Conservation (phyloP, 1,140 invertebrate genomes). For the Antheraea mylitta region DNA sequence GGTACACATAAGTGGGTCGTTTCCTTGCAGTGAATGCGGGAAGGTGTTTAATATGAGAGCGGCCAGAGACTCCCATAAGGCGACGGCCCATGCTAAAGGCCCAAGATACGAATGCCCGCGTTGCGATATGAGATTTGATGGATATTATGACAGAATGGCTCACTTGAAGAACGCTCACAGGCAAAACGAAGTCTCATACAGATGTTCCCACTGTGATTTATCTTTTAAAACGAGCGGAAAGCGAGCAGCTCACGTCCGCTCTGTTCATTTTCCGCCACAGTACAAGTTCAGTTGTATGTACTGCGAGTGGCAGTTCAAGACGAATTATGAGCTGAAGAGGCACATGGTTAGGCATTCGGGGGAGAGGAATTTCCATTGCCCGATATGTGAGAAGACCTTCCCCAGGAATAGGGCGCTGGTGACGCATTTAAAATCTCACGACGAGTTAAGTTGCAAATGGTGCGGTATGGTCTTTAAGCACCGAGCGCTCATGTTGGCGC, state of each 20-base stretch:
- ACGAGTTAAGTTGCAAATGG: constrained; percentile 51
- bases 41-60: constrained; percentile 55
- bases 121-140: constrained; percentile 57
- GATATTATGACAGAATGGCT: constrained; percentile 62
- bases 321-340: constrained; percentile 56
- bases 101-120: constrained; percentile 65
- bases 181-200: constrained; percentile 57
- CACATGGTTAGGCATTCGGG: constrained; percentile 64
- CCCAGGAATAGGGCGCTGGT: constrained; percentile 59
- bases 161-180: constrained; percentile 63
- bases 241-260: constrained; percentile 49
- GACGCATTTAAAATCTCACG: constrained; percentile 54
- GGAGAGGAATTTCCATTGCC: constrained; percentile 61
- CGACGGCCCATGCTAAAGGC: constrained; percentile 53
- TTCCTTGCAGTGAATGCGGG: constrained; percentile 60
- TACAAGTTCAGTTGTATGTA: constrained; percentile 45
- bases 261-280: constrained; percentile 54
- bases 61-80: constrained; percentile 62
- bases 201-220: constrained; percentile 55
- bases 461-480: constrained; percentile 48
- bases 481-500: constrained; percentile 27
- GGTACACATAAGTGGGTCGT: constrained; percentile 59
- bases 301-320: constrained; percentile 64
- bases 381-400: constrained; percentile 64
- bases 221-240: constrained; percentile 66